Evolutionary conservation across 2,113 vertebrate genomes (phyloP).

Genomic region (Mugil cephalus): DNA sequence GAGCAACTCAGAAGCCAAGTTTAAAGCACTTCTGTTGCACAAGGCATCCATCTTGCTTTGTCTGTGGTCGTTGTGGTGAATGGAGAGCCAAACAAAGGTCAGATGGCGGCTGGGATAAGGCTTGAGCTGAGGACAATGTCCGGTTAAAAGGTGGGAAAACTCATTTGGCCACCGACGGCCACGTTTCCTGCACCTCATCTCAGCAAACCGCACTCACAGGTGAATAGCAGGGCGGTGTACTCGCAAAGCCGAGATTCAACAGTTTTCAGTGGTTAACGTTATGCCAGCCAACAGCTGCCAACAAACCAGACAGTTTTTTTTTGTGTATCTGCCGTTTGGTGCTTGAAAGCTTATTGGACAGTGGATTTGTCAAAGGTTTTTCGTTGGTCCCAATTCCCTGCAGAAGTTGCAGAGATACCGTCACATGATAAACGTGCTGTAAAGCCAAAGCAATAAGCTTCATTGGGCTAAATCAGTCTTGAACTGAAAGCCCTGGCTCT

Average conservation of each 20-base stretch:
- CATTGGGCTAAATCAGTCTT: not conserved
- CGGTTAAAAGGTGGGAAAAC: constrained; percentile 2
- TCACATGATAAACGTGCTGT: not conserved
- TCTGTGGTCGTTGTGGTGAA: constrained; percentile 25
- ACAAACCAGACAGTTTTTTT: too few relatives aligned
- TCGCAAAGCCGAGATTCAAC: not conserved
- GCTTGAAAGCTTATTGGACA: too few relatives aligned
- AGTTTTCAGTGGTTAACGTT: too few relatives aligned
- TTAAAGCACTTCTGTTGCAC: constrained; percentile 17
- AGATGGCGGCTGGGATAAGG: constrained; percentile 38
- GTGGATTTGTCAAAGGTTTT: not conserved
- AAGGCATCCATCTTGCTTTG: constrained; percentile 57
- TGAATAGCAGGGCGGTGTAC: too few relatives aligned
- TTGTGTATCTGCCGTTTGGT: too few relatives aligned
- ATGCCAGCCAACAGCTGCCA: too few relatives aligned
- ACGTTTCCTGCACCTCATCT: not conserved
- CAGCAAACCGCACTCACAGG: not conserved
- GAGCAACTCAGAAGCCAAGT: constrained; percentile 29
- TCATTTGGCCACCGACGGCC: not conserved
- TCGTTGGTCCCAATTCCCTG: not conserved
- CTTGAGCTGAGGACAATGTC: constrained; percentile 24
- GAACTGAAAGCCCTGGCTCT: not conserved
- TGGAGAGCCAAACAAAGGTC: not conserved
- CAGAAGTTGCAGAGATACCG: too few relatives aligned
- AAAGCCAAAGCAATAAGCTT: constrained; percentile 19